Evolutionary conservation across 2,113 vertebrate species (phyloP), one percentile per base, ranked within the genome.

Genomic region (Ovibos moschatus): DNA sequence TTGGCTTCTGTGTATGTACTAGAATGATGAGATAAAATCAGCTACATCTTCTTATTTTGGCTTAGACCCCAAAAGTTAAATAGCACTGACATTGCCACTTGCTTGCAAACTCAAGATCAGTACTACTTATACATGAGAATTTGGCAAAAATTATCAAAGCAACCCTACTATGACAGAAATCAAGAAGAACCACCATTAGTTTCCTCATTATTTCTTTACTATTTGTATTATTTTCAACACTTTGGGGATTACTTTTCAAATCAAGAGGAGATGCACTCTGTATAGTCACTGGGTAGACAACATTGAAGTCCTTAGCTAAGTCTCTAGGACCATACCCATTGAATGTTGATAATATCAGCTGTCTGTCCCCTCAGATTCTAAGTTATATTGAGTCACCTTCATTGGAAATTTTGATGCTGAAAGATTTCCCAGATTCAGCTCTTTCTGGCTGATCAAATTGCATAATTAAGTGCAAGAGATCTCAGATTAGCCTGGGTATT

Each of bases 361-460:
- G 51, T 57, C 71, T 94, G 30, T 27, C 45, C 13, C 2, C 53
- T 25, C 15, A 88, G 40, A 95, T 94, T 94, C 53, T 96, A 97
- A 76, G 95, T 79, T 96, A 97, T 67, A 85, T 83, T 96, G 96
- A 98, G 94, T 93, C 25, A 57, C 15, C 9, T 50, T 15, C 25
- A 60, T 60, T 90, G 82, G 51, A 97, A 94, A 98, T 86, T 88
- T 97, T 97, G 40, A 89, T 60, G 76, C 92, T 98, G 88, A 97
- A 98, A 98, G 60, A 97, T 58, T 36, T 98, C 90, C 91, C 86
- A n/a, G 2, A 14, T 50, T 30, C 50, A 91, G 58, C 27, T 96
- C 86, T 98, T 97, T 94, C 95, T 74, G 91, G 62, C 89, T 98
- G 95, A 89, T 47, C 91, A 97, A 67, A 76, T 82, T 89, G 67